Base-by-base conservation (phyloP, 2,888 invertebrate genomes). In the Protodeltote pygarga region DNA sequence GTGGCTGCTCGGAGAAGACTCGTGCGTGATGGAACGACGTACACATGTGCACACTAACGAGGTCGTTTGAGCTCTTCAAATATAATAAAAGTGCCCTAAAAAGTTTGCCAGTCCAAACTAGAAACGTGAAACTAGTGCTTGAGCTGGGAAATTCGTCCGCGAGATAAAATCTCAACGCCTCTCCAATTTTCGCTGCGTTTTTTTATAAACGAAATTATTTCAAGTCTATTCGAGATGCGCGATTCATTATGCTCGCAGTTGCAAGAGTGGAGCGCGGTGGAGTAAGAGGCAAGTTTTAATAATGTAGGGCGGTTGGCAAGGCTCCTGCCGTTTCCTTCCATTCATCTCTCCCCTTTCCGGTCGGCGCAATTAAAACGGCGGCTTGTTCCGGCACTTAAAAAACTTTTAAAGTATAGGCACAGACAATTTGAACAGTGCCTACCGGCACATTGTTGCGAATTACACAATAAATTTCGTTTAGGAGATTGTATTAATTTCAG, bases 291-390 rank as follows among this genome's bases (percentile, higher is more conserved):
- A 89, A 89, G 87, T 90, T 89, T 89, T 89, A 88, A 89, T 90
- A 90, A 89, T 89, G 89, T 87, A 85, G 87, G 84, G 83, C 83
- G 87, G 87, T 87, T 88, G 87, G 88, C 86, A 86, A 85, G 87
- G 75, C 83, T 83, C 76, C 80, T 81, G 77, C 85, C 83, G 85
- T 84, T 89, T 88, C 88, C 88, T 88, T 85, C 85, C 85, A 89
- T 90, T 90, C 89, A 89, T 88, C 88, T 85, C 87, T 86, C 89
- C 89, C 87, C 86, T 87, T 88, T 89, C 88, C 88, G 86, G 87
- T 89, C 83, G 84, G 87, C 79, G 89, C 90, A 90, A 90, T 90
- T 90, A 90, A 89, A 90, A 86, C 85, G 87, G 81, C 79, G 85
- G 87, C 83, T 86, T 87, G 89, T 89, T 89, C 88, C 88, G 88